These are phyloP conservation scores for Papilio elwesi DNA, from an alignment of 2,888 invertebrate species.

Conservation along the genomic window DNA sequence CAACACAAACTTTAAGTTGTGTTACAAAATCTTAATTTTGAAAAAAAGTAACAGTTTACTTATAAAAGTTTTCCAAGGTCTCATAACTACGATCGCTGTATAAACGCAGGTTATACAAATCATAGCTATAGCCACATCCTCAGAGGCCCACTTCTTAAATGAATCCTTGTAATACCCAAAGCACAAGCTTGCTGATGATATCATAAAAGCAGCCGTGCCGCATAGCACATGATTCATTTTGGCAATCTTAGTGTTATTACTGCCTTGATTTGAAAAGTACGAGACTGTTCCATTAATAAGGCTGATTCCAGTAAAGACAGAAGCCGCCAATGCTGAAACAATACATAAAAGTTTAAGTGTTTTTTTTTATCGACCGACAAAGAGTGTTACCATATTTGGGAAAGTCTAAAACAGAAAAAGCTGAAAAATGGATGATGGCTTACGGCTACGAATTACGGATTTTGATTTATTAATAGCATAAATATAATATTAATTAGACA, in stretches of 20 bases:
- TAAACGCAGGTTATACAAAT: constrained; percentile 46
- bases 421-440: too few relatives aligned
- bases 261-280: constrained; percentile 43
- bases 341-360: background rate
- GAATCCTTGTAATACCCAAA: constrained; percentile 49
- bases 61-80: constrained; percentile 41
- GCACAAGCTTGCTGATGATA: constrained; percentile 48
- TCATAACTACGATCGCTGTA: constrained; percentile 44
- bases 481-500: too few relatives aligned
- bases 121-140: constrained; percentile 46
- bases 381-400: too few relatives aligned
- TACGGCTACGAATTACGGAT: too few relatives aligned
- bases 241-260: constrained; percentile 41
- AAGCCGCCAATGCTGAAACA: constrained; percentile 49
- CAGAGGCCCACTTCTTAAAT: constrained; percentile 50
- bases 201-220: constrained; percentile 46
- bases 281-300: constrained; percentile 48
- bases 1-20: too few relatives aligned
- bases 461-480: too few relatives aligned
- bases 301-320: constrained; percentile 47
- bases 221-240: constrained; percentile 48
- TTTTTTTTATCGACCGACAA: too few relatives aligned
- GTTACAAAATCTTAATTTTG: constrained; percentile 43
- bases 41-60: constrained; percentile 36
- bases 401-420: too few relatives aligned